A percentile compares a stretch with the other conserved stretches of the same genome.
Evolutionary conservation across 2,797 vertebrate genomes (phyloP).

Genomic region (Phaenicophaeus curvirostris): DNA sequence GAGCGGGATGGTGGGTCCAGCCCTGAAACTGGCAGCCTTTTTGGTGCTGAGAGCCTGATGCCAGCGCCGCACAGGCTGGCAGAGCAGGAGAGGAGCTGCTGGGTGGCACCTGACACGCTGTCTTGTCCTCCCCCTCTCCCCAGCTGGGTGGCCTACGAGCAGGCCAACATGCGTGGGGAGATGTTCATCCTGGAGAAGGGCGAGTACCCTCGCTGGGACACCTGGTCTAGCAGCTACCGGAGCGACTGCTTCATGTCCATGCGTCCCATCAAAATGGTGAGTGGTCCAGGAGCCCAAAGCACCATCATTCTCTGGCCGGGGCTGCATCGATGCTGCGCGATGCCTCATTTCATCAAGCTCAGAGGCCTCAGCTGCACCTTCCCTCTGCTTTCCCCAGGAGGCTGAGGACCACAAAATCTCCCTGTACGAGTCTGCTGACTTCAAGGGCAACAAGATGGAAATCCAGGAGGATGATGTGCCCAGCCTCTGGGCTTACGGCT

Average conservation of each 20-base stretch:
- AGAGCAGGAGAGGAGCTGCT: neutral
- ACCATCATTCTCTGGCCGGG: fast-evolving
- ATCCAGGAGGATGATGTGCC: conserved; percentile 93
- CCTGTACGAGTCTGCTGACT: conserved; percentile 90
- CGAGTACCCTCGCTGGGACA: conserved; percentile 96
- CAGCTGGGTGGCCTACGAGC: conserved; percentile 95
- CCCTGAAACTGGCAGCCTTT: neutral
- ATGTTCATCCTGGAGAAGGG: conserved; percentile 98
- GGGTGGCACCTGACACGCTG: neutral
- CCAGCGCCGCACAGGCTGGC: fast-evolving
- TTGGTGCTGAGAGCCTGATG: neutral
- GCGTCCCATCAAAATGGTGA: conserved; percentile 92
- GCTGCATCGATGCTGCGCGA: fast-evolving
- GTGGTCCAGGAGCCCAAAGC: neutral
- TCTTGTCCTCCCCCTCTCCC: conserved; percentile 14
- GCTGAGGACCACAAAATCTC: conserved; percentile 93
- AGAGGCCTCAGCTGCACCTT: fast-evolving
- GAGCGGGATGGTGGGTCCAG: neutral
- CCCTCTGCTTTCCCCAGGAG: conserved; percentile 77
- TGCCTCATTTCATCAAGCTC: neutral
- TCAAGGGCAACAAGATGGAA: conserved; percentile 96
- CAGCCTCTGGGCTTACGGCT: conserved; percentile 93
- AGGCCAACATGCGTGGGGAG: conserved; percentile 94
- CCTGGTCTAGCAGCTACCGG: conserved; percentile 96
- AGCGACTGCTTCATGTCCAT: conserved; percentile 94